A percentile compares a stretch with the other conserved stretches of the same genome.
Evolutionary conservation across 2,888 invertebrate species (phyloP).

Genomic region (Chymomyza caudatula): DNA sequence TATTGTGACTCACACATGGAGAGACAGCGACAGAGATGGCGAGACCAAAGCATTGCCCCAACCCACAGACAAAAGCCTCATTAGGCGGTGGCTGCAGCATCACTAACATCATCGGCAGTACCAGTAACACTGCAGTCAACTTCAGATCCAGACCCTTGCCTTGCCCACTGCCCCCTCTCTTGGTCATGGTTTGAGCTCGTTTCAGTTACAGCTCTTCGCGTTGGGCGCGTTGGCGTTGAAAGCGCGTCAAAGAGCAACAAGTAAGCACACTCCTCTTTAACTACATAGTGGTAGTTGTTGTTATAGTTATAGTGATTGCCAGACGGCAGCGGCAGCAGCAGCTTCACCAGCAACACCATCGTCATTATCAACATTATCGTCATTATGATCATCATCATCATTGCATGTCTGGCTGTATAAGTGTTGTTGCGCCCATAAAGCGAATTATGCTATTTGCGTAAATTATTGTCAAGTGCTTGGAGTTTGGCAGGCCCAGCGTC

Average conservation of each 20-base stretch:
- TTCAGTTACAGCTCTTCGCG: constrained; percentile 50
- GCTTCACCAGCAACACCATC: constrained; percentile 1
- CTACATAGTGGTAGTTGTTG: constrained; percentile 22
- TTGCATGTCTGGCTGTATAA: constrained; percentile 28
- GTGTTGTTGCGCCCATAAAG: constrained; percentile 37
- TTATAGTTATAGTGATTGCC: constrained; percentile 65
- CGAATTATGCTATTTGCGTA: constrained; percentile 69
- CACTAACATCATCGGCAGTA: constrained; percentile 2
- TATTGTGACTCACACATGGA: constrained; percentile 50
- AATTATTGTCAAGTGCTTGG: constrained; percentile 67
- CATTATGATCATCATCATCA: constrained; percentile 25
- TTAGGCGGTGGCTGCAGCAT: constrained; percentile 55
- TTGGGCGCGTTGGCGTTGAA: constrained; percentile 65
- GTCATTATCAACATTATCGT: constrained; percentile 11
- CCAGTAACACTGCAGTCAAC: background rate
- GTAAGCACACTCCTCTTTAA: constrained; percentile 58
- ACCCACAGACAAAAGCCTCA: constrained; percentile 66
- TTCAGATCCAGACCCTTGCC: constrained; percentile 5
- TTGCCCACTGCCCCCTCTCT: constrained; percentile 9
- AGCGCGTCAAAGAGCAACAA: constrained; percentile 52
- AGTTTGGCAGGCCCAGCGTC: background rate
- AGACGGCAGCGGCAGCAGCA: constrained; percentile 32
- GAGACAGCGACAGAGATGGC: background rate
- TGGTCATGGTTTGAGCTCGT: constrained; percentile 31
- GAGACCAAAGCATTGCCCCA: constrained; percentile 16